Conservation (phyloP, 2,113 vertebrate species). For the Hemiscyllium ocellatum region DNA sequence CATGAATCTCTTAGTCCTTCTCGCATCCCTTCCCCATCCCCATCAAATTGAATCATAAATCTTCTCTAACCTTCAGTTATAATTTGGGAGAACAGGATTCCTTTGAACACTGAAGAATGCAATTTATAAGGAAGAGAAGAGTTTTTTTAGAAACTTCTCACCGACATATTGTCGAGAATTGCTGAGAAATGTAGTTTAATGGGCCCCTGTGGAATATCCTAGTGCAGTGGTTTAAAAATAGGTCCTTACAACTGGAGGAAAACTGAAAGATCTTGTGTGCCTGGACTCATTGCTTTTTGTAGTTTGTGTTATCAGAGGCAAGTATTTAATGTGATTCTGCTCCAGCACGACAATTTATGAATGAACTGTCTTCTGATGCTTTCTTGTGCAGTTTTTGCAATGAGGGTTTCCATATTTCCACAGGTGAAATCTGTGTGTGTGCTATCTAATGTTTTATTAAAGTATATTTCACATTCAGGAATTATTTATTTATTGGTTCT, state of each 20-base stretch:
- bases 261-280: not conserved
- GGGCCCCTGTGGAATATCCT: not conserved
- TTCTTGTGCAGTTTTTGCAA: not conserved
- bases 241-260: not conserved
- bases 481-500: not conserved
- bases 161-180: conserved; percentile 28
- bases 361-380: not conserved
- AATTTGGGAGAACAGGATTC: not conserved
- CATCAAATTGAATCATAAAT: not conserved
- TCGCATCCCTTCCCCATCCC: not conserved
- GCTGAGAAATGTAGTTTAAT: conserved; percentile 32
- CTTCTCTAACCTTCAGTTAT: not conserved
- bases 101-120: not conserved
- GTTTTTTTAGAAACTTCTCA: not conserved
- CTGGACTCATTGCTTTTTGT: not conserved
- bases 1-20: not conserved
- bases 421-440: not conserved
- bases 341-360: conserved; percentile 16
- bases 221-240: conserved; percentile 17
- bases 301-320: conserved; percentile 28
- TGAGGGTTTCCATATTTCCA: not conserved
- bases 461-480: not conserved
- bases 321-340: conserved; percentile 12
- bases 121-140: not conserved
- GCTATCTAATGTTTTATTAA: conserved; percentile 28